Conservation (phyloP, 2,797 vertebrate species). For the Yasuhikotakia modesta region DNA sequence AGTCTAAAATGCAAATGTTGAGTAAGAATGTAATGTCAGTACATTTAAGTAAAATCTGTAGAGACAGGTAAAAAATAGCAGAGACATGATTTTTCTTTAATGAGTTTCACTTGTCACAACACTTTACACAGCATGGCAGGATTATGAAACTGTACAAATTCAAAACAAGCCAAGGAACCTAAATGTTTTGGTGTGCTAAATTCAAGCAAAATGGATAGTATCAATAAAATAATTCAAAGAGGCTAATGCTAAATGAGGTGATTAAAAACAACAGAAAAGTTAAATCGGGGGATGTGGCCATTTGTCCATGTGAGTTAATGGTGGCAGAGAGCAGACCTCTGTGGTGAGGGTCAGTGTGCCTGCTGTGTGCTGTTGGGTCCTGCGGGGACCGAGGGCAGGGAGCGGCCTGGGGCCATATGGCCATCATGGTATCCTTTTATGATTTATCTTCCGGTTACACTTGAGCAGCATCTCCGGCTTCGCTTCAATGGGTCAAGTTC, state of each 20-base stretch:
- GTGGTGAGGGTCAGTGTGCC: slow-evolving; percentile 56
- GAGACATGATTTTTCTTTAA: slow-evolving; percentile 23
- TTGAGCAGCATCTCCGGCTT: slow-evolving; percentile 31
- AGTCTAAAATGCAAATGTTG: too few species aligned
- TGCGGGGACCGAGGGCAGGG: slow-evolving; percentile 52
- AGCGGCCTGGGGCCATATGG: slow-evolving; percentile 60
- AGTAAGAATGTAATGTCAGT: too few species aligned
- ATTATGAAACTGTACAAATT: background rate
- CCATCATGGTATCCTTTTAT: slow-evolving; percentile 48
- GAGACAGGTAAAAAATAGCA: too few species aligned
- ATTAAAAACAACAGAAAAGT: too few species aligned
- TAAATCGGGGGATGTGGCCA: too few species aligned
- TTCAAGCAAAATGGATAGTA: too few species aligned
- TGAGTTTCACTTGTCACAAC: slow-evolving; percentile 25
- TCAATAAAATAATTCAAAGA: too few species aligned
- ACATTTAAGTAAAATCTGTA: too few species aligned
- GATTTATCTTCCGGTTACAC: slow-evolving; percentile 55
- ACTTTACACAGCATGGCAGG: slow-evolving; percentile 20
- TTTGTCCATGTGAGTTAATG: too few species aligned
- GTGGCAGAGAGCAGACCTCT: too few species aligned
- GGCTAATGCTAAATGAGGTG: too few species aligned
- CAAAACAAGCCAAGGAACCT: slow-evolving; percentile 29
- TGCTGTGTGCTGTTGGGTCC: slow-evolving; percentile 53
- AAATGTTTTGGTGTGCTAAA: slow-evolving; percentile 12
- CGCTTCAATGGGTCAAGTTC: slow-evolving; percentile 56